These are phyloP conservation scores for Conomelus anceps DNA, from an alignment of 2,888 invertebrate species.

Conservation along the genomic window DNA sequence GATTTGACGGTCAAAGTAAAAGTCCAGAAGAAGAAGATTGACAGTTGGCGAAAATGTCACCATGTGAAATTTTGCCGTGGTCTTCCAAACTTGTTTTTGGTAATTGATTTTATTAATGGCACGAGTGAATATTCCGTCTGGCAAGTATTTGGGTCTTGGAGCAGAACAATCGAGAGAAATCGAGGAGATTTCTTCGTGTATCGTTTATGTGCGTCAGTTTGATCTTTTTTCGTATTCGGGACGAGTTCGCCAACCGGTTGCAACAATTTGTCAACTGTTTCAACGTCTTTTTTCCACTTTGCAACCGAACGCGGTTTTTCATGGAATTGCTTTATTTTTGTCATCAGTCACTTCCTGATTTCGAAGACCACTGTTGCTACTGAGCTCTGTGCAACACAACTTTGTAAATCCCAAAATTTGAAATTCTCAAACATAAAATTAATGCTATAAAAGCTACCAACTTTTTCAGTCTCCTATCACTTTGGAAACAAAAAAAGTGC, in stretches of 20 bases:
- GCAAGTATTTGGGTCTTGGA: conserved; percentile 1
- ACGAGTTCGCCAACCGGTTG: conserved; percentile 5
- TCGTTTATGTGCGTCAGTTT: not conserved
- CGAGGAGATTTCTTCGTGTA: not conserved
- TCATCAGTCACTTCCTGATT: not conserved
- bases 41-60: not conserved
- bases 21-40: not conserved
- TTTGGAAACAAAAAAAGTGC: too few species aligned
- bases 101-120: conserved; percentile 10
- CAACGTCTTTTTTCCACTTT: not conserved
- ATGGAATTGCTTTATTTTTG: not conserved
- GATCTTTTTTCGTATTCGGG: not conserved
- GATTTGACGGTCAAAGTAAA: not conserved
- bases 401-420: not conserved
- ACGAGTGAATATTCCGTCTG: conserved; percentile 9
- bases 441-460: too few species aligned
- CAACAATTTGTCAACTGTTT: conserved; percentile 8
- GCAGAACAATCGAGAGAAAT: conserved; percentile 7
- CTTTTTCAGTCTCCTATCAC: too few species aligned
- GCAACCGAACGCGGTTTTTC: not conserved
- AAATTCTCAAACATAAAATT: too few species aligned
- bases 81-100: not conserved
- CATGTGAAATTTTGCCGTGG: not conserved
- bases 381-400: not conserved
- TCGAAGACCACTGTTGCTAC: not conserved